Evolutionary conservation across 1,140 invertebrate genomes (phyloP).

Genomic region (Tachypleus tridentatus): DNA sequence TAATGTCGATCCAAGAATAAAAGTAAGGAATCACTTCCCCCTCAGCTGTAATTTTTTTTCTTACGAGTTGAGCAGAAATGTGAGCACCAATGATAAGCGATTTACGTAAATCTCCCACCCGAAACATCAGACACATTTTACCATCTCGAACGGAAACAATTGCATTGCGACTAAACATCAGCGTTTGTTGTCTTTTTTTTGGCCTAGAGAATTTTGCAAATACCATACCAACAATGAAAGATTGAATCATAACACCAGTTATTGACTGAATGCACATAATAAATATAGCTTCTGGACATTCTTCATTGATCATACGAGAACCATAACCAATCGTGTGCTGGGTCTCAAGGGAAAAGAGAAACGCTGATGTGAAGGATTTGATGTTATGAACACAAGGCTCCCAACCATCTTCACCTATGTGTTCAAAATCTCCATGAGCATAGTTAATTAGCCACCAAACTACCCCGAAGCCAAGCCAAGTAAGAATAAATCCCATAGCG

Average conservation of each 20-base stretch:
- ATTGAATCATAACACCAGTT: conserved; percentile 79
- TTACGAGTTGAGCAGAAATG: conserved; percentile 78
- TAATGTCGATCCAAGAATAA: conserved; percentile 39
- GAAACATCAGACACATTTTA: conserved; percentile 81
- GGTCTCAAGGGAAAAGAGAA: conserved; percentile 83
- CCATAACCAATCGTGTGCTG: conserved; percentile 72
- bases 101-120: conserved; percentile 95
- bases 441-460: conserved; percentile 89
- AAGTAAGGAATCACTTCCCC: conserved; percentile 39
- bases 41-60: conserved; percentile 30
- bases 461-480: conserved; percentile 80
- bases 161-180: conserved; percentile 84
- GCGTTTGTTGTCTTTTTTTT: conserved; percentile 84
- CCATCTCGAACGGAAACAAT: conserved; percentile 81
- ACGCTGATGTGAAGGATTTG: conserved; percentile 68
- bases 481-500: conserved; percentile 76
- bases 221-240: conserved; percentile 72
- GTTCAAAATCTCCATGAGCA: conserved; percentile 80
- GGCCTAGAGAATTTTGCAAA: conserved; percentile 94
- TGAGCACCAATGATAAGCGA: conserved; percentile 88
- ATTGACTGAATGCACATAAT: conserved; percentile 97
- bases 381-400: conserved; percentile 72
- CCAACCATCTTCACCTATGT: conserved; percentile 54
- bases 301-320: conserved; percentile 67
- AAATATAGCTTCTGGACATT: conserved; percentile 91